A percentile compares a stretch with the other conserved stretches of the same genome.
phyloP scores from a whole-genome alignment of 2,888 invertebrate species.

The Thereva unica region DNA sequence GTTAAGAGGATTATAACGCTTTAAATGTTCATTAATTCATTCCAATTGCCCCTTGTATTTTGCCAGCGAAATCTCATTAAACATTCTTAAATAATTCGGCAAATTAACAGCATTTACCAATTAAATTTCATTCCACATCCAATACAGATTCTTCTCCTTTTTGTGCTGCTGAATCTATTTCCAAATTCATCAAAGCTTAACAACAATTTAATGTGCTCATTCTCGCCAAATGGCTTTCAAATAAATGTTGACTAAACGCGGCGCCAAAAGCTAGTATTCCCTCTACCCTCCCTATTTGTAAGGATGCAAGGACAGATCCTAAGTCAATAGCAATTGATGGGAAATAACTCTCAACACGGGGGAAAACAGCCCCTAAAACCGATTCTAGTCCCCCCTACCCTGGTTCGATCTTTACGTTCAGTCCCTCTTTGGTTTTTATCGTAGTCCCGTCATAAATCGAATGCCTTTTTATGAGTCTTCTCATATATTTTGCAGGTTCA shows the following conservation, averaged over 20 bases:
- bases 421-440: neutral
- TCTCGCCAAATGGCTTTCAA: neutral
- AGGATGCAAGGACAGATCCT: slow-evolving; percentile 16
- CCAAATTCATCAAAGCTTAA: too few relatives aligned
- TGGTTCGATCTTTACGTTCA: too few relatives aligned
- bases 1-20: too few relatives aligned
- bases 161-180: too few relatives aligned
- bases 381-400: neutral
- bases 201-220: too few relatives aligned
- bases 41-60: too few relatives aligned
- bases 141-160: too few relatives aligned
- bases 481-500: slow-evolving; percentile 21
- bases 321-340: slow-evolving; percentile 20
- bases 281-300: slow-evolving; percentile 11
- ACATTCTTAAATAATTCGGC: too few relatives aligned
- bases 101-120: too few relatives aligned
- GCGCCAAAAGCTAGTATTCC: slow-evolving; percentile 21
- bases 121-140: too few relatives aligned
- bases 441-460: slow-evolving; percentile 19
- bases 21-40: too few relatives aligned
- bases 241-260: slow-evolving; percentile 27
- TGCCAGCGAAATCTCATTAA: too few relatives aligned
- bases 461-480: slow-evolving; percentile 14
- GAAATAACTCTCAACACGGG: slow-evolving; percentile 27
- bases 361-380: slow-evolving; percentile 15